Percentiles rank a stretch among this genome's conserved stretches.
These are phyloP conservation scores for Penelope pileata DNA, from an alignment of 2,113 vertebrate species.

Conservation along the genomic window DNA sequence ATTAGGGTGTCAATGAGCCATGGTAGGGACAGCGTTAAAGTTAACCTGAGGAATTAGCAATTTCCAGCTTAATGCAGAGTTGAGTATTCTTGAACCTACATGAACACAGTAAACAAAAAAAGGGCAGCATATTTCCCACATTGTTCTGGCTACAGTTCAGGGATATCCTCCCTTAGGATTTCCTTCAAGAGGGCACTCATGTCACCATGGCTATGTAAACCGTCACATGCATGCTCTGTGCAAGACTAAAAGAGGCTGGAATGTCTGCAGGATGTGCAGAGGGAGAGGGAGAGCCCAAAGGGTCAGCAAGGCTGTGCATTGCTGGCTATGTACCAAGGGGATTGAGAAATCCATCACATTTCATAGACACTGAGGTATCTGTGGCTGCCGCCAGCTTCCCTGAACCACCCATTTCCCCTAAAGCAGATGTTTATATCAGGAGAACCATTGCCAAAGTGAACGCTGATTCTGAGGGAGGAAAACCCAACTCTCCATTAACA, in stretches of 20 bases:
- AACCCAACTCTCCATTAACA: rapidly evolving
- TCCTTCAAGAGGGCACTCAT: neutral
- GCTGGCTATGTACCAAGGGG: neutral
- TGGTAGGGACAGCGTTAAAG: neutral
- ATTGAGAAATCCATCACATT: neutral
- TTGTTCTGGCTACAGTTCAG: rapidly evolving
- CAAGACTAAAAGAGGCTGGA: neutral
- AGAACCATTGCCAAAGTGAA: neutral
- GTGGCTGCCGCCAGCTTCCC: neutral
- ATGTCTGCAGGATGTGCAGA: neutral
- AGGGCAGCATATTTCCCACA: neutral
- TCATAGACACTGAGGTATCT: neutral
- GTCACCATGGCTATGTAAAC: neutral
- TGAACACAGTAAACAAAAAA: neutral
- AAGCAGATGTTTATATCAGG: neutral
- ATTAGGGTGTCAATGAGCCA: neutral
- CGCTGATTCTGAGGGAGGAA: neutral
- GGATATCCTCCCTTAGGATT: neutral
- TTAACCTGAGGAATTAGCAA: neutral
- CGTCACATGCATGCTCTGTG: neutral
- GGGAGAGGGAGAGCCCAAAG: neutral
- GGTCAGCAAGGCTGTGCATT: neutral
- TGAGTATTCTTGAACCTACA: neutral
- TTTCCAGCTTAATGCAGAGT: neutral
- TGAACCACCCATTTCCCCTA: rapidly evolving